Base-by-base conservation (phyloP, 2,113 vertebrate genomes). In the Ageneiosus marmoratus region DNA sequence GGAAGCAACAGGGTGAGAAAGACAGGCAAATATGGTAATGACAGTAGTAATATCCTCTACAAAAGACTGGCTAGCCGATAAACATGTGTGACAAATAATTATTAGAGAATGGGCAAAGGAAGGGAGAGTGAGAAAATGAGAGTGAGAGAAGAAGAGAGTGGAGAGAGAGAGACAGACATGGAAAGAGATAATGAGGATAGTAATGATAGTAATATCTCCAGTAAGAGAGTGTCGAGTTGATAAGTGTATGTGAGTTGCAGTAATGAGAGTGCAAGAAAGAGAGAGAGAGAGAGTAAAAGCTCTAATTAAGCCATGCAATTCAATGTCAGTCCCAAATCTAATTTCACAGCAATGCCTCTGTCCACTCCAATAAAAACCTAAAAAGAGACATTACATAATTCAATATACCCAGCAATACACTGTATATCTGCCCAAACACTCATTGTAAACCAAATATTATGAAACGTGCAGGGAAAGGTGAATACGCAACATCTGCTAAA, bases 341-440 rank as follows among this genome's bases (percentile, higher is more conserved):
- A 89, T 87, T 82, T 73, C 63, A 76, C 77, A 80, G 83, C 63
- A 24, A 53, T 75, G 62, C 63, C 77, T 63, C 58, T 81, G 80
- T 87, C 86, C 74, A 48, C 50, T 79, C 46, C 81, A 86, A 85
- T 86, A 83, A 89, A 78, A 87, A 82, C 53, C 81, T 53, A 79
- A 67, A 62, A 70, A 50, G 83, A 81, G 41, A 82, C 15, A 53
- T 29, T 46, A 62, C 78, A 37, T 77, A 69, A 86, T 85, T 41
- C 58, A 44, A 86, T 84, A 85, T 82, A 77, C 34, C 37, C 65
- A 41, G 37, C 11, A 60, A 74, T 75, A 77, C 8, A 51, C 46
- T 5, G 22, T 65, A 69, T 44, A 80, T 80, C 65, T 77, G 55
- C 81, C 74, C 81, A 79, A 83, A 83, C 73, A 85, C 76, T 86